These are phyloP conservation scores for Heliconius eleuchia DNA, from an alignment of 1,140 invertebrate genomes.

Conservation along the genomic window DNA sequence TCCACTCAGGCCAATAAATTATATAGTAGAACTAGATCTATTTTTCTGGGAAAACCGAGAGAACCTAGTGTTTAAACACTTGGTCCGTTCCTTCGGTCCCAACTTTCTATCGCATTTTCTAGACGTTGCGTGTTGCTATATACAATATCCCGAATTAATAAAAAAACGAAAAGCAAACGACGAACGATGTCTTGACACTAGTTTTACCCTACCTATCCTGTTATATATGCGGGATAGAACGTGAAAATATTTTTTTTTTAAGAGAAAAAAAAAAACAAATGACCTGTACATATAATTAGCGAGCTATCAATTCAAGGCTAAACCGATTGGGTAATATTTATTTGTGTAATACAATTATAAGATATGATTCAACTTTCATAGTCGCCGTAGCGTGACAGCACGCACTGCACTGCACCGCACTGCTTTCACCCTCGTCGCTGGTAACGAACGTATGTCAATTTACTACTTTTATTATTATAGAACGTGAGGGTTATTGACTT, in stretches of 20 bases:
- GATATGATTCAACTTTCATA: constrained; percentile 27
- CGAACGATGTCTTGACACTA: too few species aligned
- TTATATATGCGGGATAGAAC: too few species aligned
- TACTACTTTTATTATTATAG: constrained; percentile 11
- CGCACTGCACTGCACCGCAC: not conserved
- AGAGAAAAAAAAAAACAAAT: not conserved
- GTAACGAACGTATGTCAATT: constrained; percentile 1
- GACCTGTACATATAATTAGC: not conserved
- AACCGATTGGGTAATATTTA: not conserved
- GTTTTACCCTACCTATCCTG: too few species aligned
- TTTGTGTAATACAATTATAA: constrained; percentile 20
- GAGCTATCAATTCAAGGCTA: not conserved
- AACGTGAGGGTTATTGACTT: constrained; percentile 6
- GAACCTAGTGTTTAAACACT: not conserved
- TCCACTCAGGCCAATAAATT: too few species aligned
- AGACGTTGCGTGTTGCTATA: too few species aligned
- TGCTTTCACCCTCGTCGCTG: constrained; percentile 21
- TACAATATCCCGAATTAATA: too few species aligned
- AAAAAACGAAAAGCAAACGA: too few species aligned
- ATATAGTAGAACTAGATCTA: too few species aligned
- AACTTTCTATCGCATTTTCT: too few species aligned
- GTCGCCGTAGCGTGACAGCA: constrained; percentile 19
- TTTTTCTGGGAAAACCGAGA: too few species aligned
- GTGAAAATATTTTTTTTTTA: too few species aligned
- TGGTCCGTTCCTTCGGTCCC: not conserved